Conservation (phyloP, 2,113 vertebrate genomes). For the Gadus chalcogrammus region DNA sequence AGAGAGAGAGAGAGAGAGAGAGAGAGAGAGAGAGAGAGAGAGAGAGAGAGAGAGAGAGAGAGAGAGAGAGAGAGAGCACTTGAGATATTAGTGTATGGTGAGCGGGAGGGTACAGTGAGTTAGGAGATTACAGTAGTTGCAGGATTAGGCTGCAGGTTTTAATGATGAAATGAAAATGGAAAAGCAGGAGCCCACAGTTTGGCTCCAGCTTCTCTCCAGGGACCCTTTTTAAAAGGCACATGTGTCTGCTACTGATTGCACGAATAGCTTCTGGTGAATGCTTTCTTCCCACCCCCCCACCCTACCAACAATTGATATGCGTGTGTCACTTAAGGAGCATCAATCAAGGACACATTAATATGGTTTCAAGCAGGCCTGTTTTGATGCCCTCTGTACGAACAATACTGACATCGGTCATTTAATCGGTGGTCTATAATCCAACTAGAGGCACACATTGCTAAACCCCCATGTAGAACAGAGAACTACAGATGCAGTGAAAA, state of each 20-base stretch:
- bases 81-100: conserved; percentile 35
- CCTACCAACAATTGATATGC: conserved; percentile 36
- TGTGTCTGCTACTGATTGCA: conserved; percentile 51
- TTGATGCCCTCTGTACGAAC: too few species aligned
- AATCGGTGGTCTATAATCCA: too few species aligned
- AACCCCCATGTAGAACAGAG: too few species aligned
- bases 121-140: conserved; percentile 71
- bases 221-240: conserved; percentile 24
- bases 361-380: too few species aligned
- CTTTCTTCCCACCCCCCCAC: conserved; percentile 1
- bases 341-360: neutral
- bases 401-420: too few species aligned
- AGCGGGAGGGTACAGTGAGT: conserved; percentile 51
- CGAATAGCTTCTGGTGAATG: conserved; percentile 28
- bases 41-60: conserved; percentile 22
- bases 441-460: too few species aligned
- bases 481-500: too few species aligned
- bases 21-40: too few species aligned
- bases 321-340: conserved; percentile 38
- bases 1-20: too few species aligned
- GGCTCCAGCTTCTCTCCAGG: conserved; percentile 34
- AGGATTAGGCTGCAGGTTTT: conserved; percentile 70
- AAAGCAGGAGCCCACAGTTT: conserved; percentile 58
- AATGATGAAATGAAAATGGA: conserved; percentile 67
- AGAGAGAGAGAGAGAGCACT: conserved; percentile 5